Base-by-base conservation (phyloP, 1,140 invertebrate genomes). In the Drosophila sechellia region DNA sequence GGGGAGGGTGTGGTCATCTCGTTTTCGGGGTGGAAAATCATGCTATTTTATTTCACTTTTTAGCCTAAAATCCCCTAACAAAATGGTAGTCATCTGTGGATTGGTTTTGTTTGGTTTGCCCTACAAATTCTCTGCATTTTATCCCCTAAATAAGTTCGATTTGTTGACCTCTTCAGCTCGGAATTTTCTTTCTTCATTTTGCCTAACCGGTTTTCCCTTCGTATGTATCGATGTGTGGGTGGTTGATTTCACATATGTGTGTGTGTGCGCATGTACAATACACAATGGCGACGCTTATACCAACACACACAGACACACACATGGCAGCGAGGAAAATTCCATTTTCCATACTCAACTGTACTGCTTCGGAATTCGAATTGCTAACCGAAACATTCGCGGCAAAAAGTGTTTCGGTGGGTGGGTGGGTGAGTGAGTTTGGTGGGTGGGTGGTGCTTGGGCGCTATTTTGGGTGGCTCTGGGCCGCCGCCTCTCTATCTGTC, bases 301-400 rank as follows among this genome's bases (percentile, higher is more conserved):
- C 3, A 22, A 59, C 58, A 72, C 15, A 43, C 46, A 69, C n/a
- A 13, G 27, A 43, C 17, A 48, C 48, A 52, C 42, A 43, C 27
- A 39, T 65, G 63, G 53, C 46, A 49, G 59, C 52, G 59, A 56
- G 70, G 80, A 86, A 86, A 86, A 86, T 86, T 74, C 79, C 83
- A 87, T 87, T 87, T 76, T 78, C 68, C 83, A 87, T 86, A 86
- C 83, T 87, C 83, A 86, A 86, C 83, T 86, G 83, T 86, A 86
- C 83, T 86, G 83, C 84, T 78, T 61, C 76, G 83, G 83, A 86
- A 86, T 86, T 86, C 76, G 79, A 86, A 83, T 76, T 86, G 65
- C 77, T 58, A 84, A 84, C 80, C 80, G 66, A 84, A 84, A 77
- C 81, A 84, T 84, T 85, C 66, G 57, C 58, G 42, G 79, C 81